Base-by-base conservation (phyloP, 2,888 invertebrate genomes). In the Athrips mouffetella region DNA sequence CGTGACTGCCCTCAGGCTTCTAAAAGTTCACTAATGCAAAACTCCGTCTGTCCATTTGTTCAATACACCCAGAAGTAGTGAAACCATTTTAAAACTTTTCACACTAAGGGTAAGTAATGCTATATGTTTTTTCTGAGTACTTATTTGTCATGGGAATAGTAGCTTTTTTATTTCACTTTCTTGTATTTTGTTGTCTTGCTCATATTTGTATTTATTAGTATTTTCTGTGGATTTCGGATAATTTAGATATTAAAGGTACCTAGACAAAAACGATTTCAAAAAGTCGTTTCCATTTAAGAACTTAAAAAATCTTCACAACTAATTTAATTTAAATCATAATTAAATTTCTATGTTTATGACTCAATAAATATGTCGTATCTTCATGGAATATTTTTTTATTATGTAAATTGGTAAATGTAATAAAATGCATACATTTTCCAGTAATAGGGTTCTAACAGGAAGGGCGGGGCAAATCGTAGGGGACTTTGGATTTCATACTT, bases 341-440 rank as follows among this genome's bases (percentile, higher is more conserved):
- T n/a, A n/a, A n/a, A n/a, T n/a, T n/a, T n/a, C n/a, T n/a, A n/a
- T n/a, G n/a, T n/a, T n/a, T n/a, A n/a, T n/a, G n/a, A 76, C 78
- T 75, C 62, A 59, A 67, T 68, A 72, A 70, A 78, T 79, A 77
- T 77, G 79, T 74, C 72, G 61, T 66, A 70, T 77, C 73, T 71
- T 71, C 68, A 63, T 70, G 73, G 74, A 82, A 77, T 83, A n/a
- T n/a, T n/a, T n/a, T n/a, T n/a, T n/a, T n/a, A n/a, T 68, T 86
- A 88, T 88, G 87, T 85, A 86, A 86, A 88, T 87, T 83, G 81
- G 79, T 84, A 77, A 85, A 86, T 81, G 80, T 86, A 80, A 87
- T 86, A 86, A 86, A 85, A 86, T 85, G 84, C 83, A 81, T 80
- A 78, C 81, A 83, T 85, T 86, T 84, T 79, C 76, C 75, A 62